Base-by-base conservation (phyloP, 2,797 vertebrate species). In the Loriculus beryllinus region DNA sequence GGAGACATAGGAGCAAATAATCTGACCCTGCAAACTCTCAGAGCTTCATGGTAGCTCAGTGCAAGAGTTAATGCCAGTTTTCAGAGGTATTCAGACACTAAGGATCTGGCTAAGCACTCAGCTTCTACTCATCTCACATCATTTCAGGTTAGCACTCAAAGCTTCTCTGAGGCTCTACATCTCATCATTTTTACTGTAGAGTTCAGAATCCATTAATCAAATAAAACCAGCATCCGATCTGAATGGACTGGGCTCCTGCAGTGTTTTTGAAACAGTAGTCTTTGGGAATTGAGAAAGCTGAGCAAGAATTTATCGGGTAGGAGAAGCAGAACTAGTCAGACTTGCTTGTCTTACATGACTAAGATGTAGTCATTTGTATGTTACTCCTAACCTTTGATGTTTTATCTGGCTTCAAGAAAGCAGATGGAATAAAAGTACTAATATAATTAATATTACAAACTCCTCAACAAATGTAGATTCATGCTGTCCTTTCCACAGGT, bases 281-380 rank as follows among this genome's bases (percentile, higher is more conserved):
- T 94, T 76, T 52, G 72, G 63, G 71, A 96, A 92, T 63, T 92
- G 88, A 90, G 95, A 93, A 87, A 78, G 70, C 86, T 72, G 63
- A 90, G 54, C 1, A 25, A 82, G 74, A 91, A 83, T 94, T 84
- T 88, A 10, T 77, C 78, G 74, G 85, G 93, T 57, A 69, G 68
- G 71, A 92, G 94, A 83, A 62, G 90, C 49, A 90, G 68, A 97
- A 96, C 96, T 39, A 39, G 97, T 97, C 91, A 45, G 83, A 92
- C 96, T 82, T 60, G 97, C 80, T 94, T 72, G 54, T 92, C 67
- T 62, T 79, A 57, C 7, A 12, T 80, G 93, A 70, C 56, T 49
- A 83, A 89, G 62, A 82, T 75, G 75, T 52, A 70, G 37, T 92
- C 59, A 63, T 83, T 90, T 85, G 70, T 77, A 79, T 80, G 52